Conservation (phyloP, 2,113 vertebrate species). For the Sarotherodon lohbergeri region DNA sequence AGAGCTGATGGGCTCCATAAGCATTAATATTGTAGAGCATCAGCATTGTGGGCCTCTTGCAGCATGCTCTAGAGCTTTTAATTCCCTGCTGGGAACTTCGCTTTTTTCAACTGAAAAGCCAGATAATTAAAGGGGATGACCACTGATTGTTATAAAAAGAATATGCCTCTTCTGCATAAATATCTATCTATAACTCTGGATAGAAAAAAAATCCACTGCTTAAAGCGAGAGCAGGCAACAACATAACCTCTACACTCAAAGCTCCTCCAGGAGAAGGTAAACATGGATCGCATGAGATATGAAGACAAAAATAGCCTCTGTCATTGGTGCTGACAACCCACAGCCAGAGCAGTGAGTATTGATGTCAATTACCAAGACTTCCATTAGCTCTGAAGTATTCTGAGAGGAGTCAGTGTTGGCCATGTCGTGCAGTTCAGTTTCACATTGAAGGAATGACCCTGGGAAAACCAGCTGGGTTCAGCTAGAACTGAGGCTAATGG, state of each 20-base stretch:
- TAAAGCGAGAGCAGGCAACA: neutral
- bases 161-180: neutral
- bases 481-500: conserved; percentile 56
- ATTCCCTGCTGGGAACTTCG: conserved; percentile 17
- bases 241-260: neutral
- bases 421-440: conserved; percentile 57
- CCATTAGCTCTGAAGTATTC: conserved; percentile 56
- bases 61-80: conserved; percentile 13
- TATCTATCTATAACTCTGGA: neutral
- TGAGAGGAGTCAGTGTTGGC: conserved; percentile 58
- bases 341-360: conserved; percentile 34
- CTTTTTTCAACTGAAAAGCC: neutral
- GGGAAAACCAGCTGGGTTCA: conserved; percentile 30
- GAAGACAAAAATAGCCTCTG: conserved; percentile 42
- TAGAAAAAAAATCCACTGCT: neutral
- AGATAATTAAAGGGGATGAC: neutral
- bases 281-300: conserved; percentile 32
- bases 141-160: neutral
- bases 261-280: conserved; percentile 14
- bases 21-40: conserved; percentile 59
- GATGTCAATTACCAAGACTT: conserved; percentile 59
- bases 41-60: conserved; percentile 34
- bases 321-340: conserved; percentile 30
- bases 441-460: conserved; percentile 59
- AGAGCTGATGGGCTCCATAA: conserved; percentile 63